A percentile compares a stretch with the other conserved stretches of the same genome.
Conservation (phyloP, 2,797 vertebrate genomes). For the Florisuga fusca region DNA sequence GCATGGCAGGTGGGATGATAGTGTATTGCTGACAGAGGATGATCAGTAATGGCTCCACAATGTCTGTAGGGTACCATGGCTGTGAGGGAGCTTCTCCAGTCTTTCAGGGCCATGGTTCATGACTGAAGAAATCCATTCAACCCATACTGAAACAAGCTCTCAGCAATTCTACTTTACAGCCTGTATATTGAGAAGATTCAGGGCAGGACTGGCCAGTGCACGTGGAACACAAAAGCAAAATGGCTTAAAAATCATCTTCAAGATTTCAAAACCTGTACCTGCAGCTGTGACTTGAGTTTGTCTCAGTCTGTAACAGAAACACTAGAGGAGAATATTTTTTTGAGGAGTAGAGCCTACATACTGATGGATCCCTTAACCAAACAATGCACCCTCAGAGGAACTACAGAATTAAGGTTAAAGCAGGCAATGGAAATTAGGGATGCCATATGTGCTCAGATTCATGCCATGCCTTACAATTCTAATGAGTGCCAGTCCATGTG, state of each 20-base stretch:
- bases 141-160: background rate
- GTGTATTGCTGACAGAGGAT: background rate
- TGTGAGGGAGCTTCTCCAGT: background rate
- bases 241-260: background rate
- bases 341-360: background rate
- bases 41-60: background rate
- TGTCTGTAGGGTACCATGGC: background rate
- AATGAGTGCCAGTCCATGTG: background rate
- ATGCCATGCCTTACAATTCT: background rate
- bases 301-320: background rate
- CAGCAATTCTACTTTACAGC: background rate
- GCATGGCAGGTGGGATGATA: constrained; percentile 5
- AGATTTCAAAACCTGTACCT: background rate
- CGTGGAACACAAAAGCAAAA: background rate
- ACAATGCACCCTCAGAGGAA: background rate
- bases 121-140: background rate
- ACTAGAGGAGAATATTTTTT: background rate
- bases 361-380: background rate
- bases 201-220: background rate
- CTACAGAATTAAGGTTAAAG: background rate
- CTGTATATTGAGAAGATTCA: background rate
- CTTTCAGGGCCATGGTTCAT: background rate
- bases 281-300: background rate
- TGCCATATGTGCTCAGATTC: background rate
- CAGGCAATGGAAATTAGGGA: background rate